These are phyloP conservation scores for Hydrophis major DNA, from an alignment of 2,797 vertebrate genomes.

Conservation along the genomic window DNA sequence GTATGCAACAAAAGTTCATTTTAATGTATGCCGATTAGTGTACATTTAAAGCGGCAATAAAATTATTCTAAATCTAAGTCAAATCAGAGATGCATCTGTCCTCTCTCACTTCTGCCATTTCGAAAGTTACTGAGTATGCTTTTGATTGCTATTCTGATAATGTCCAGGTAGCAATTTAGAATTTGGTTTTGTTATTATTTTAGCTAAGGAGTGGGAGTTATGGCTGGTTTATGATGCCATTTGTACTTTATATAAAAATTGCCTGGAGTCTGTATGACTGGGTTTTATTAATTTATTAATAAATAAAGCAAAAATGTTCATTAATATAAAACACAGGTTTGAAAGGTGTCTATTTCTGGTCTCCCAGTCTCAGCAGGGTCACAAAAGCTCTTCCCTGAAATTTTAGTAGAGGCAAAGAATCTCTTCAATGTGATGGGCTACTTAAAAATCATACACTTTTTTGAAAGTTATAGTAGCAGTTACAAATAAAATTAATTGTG, in stretches of 20 bases:
- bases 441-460: neutral
- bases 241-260: neutral
- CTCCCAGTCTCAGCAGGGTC: neutral
- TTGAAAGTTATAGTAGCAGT: neutral
- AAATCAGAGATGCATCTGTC: neutral
- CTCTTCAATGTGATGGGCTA: neutral
- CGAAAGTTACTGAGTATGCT: neutral
- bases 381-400: neutral
- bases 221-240: neutral
- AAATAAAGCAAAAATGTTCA: neutral
- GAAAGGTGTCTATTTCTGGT: neutral
- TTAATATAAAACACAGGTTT: neutral
- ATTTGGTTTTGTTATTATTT: neutral
- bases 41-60: no score
- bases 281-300: neutral
- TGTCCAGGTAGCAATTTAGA: neutral
- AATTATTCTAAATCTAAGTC: no score
- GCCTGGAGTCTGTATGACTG: neutral
- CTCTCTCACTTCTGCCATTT: neutral
- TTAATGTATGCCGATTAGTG: no score
- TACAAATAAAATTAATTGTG: neutral
- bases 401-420: neutral
- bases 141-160: neutral
- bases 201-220: neutral
- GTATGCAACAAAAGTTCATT: no score